Evolutionary conservation across 2,113 vertebrate genomes (phyloP).

Genomic region (Muntiacus muntjak): DNA sequence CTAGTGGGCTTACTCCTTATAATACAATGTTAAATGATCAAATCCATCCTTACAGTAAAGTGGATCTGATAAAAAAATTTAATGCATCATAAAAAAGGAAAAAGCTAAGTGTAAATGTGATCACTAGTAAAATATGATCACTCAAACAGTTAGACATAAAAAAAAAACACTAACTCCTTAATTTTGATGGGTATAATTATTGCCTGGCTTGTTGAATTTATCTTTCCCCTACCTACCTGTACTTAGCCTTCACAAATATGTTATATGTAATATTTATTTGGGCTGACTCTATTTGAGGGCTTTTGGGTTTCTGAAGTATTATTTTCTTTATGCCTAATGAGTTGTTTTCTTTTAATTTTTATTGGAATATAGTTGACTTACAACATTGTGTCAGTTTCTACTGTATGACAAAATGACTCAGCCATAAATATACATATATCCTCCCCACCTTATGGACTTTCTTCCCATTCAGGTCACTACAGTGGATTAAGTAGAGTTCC

Average conservation of each 20-base stretch:
- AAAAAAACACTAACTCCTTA: conserved; percentile 33
- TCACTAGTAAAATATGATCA: conserved; percentile 50
- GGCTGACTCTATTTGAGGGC: neutral
- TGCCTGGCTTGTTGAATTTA: neutral
- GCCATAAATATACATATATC: neutral
- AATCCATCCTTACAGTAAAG: conserved; percentile 66
- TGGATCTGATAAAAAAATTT: conserved; percentile 70
- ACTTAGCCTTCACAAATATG: neutral
- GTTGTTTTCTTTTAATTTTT: neutral
- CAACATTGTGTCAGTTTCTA: neutral
- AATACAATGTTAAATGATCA: conserved; percentile 70
- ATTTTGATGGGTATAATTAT: conserved; percentile 18
- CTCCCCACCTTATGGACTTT: neutral
- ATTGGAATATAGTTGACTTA: neutral
- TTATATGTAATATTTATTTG: neutral
- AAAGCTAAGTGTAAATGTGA: conserved; percentile 41
- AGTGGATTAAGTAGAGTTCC: neutral
- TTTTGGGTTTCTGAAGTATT: neutral
- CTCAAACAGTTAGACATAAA: conserved; percentile 34
- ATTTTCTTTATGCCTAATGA: neutral
- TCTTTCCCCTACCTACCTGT: neutral
- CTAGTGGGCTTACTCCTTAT: conserved; percentile 66
- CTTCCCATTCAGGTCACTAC: neutral
- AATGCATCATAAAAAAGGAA: conserved; percentile 41
- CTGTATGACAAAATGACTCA: neutral